Percentiles rank a stretch among this genome's conserved stretches.
phyloP scores from a whole-genome alignment of 2,888 invertebrate genomes.

The Dasysyrphus albostriatus region DNA sequence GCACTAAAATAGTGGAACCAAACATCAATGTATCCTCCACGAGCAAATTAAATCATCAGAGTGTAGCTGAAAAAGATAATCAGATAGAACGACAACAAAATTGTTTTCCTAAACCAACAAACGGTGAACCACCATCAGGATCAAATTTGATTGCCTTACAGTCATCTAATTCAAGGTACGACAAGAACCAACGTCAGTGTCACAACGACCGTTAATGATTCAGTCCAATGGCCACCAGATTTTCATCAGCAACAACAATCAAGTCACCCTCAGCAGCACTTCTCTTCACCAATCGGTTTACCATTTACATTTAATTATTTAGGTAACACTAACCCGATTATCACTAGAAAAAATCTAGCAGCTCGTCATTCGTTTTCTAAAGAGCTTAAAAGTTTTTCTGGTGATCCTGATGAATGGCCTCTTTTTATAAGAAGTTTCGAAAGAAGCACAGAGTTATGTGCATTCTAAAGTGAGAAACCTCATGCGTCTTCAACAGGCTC shows the following conservation, averaged over 20 bases:
- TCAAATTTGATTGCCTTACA: too few relatives aligned
- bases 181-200: too few relatives aligned
- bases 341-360: not conserved
- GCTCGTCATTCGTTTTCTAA: slow-evolving; percentile 3
- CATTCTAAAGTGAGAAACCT: not conserved
- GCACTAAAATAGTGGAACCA: too few relatives aligned
- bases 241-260: not conserved
- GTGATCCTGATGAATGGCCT: not conserved
- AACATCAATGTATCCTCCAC: too few relatives aligned
- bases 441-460: slow-evolving; percentile 31
- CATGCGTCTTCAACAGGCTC: not conserved
- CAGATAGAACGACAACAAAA: too few relatives aligned
- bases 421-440: slow-evolving; percentile 56
- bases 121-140: too few relatives aligned
- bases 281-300: not conserved
- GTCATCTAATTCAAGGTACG: too few relatives aligned
- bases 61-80: too few relatives aligned
- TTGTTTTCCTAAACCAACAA: too few relatives aligned
- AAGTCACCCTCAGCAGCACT: slow-evolving; percentile 5
- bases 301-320: not conserved
- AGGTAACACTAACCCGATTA: not conserved
- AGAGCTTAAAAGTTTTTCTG: not conserved
- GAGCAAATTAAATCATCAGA: too few relatives aligned
- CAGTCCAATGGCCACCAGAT: not conserved
- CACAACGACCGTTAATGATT: not conserved